phyloP scores from a whole-genome alignment of 2,888 invertebrate species.

The Ischnura elegans region DNA sequence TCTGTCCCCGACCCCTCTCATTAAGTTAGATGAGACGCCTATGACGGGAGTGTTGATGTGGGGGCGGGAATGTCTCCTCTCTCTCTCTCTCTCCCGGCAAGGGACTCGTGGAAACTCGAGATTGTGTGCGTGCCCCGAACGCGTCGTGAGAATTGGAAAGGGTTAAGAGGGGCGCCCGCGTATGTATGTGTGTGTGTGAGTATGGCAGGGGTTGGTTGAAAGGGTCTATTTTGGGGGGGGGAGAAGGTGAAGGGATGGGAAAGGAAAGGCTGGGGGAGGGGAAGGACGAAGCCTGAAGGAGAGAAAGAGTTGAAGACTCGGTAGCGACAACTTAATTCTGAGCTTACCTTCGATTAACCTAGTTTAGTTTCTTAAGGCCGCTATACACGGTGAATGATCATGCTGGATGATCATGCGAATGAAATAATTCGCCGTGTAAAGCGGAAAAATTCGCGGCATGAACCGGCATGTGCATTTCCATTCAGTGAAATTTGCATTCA shows the following conservation, averaged over 20 bases:
- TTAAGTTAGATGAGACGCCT: constrained; percentile 53
- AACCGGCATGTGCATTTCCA: too few relatives aligned
- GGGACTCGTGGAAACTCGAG: neutral
- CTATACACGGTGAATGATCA: too few relatives aligned
- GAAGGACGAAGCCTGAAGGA: neutral
- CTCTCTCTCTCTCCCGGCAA: too few relatives aligned
- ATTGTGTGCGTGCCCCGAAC: constrained; percentile 29
- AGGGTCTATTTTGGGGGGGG: neutral
- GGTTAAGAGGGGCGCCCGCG: neutral
- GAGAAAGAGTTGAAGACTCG: too few relatives aligned
- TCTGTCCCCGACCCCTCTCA: neutral
- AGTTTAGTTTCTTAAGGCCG: too few relatives aligned
- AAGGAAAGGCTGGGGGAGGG: neutral
- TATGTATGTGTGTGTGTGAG: neutral
- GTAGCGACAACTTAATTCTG: too few relatives aligned
- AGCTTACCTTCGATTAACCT: too few relatives aligned
- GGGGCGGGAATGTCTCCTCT: too few relatives aligned
- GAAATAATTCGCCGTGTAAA: too few relatives aligned
- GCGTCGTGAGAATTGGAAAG: neutral
- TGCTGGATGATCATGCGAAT: too few relatives aligned
- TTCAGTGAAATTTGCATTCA: too few relatives aligned
- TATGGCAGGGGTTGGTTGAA: neutral
- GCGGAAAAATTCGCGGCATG: too few relatives aligned
- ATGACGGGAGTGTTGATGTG: constrained; percentile 34
- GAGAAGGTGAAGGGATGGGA: neutral